Base-by-base conservation (phyloP, 1,140 invertebrate genomes). In the Halotydeus destructor region DNA sequence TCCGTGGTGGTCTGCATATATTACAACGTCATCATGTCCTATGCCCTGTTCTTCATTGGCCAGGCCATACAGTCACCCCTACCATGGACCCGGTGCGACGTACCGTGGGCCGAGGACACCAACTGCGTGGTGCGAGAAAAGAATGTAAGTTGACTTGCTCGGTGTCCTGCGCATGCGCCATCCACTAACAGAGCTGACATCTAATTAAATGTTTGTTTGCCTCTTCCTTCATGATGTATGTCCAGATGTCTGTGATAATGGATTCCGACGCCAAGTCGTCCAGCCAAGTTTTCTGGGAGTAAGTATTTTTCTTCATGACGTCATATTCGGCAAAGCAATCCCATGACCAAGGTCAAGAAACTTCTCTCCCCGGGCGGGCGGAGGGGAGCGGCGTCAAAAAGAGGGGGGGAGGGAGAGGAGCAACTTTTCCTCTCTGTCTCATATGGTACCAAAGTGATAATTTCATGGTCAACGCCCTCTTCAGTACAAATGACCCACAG, bases 31-130 rank as follows among this genome's bases (percentile, higher is more conserved):
- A 35, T 86, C 46, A 75, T 84, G 60, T 73, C 71, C 0, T 68
- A 81, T 49, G 78, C 76, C 1, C 51, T 83, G 5, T 78, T 71
- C 55, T 84, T 78, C 55, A 64, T 78, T 43, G 57, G 67, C 2
- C 63, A 68, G 50, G 75, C 73, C 5, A 76, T 52, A 36, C 50
- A 46, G 32, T 31, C 30, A 9, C 43, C 44, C 30, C 47, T 58
- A 8, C 57, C 55, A 5, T 59, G 55, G 55, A 43, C 44, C 18
- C 34, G 58, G 2, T 80, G 76, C 53, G 54, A 63, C 5, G 57
- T 62, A 0, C 64, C 66, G 41, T 78, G 75, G 75, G 57, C 61
- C 1, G 56, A 60, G 42, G 51, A 54, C 48, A 49, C 50, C 0
- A 57, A 56, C 2, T 64, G 61, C 39, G 57, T 59, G 34, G 57